phyloP scores from a whole-genome alignment of 2,113 vertebrate genomes.

The Accipiter cooperii region DNA sequence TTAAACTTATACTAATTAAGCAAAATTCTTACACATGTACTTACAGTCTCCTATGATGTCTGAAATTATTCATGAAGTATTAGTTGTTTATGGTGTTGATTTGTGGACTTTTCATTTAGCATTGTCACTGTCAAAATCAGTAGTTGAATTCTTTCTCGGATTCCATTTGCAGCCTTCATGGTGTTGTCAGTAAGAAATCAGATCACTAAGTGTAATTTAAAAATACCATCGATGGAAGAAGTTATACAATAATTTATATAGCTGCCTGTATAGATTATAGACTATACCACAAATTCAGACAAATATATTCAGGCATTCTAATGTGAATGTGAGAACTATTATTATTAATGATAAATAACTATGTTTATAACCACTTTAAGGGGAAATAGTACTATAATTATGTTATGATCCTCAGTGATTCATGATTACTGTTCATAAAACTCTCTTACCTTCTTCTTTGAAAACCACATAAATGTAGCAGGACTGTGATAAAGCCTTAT shows the following conservation, averaged over 20 bases:
- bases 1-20: not conserved
- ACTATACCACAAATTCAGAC: not conserved
- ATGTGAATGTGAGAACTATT: not conserved
- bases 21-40: not conserved
- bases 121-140: not conserved
- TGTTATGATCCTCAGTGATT: not conserved
- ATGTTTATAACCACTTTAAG: not conserved
- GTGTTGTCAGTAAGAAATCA: not conserved
- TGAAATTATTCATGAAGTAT: not conserved
- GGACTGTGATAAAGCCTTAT: not conserved
- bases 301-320: not conserved
- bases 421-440: not conserved
- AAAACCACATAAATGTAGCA: not conserved
- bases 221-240: not conserved
- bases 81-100: not conserved
- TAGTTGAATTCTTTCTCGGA: not conserved
- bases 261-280: not conserved
- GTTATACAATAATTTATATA: not conserved
- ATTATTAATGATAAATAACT: not conserved
- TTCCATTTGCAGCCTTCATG: not conserved
- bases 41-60: not conserved
- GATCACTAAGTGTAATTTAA: not conserved
- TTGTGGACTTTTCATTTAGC: not conserved
- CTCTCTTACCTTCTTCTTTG: not conserved
- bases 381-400: not conserved